Percentiles rank a stretch among this genome's conserved stretches.
Conservation (phyloP, 2,888 invertebrate species). For the Ptychoptera contaminata region DNA sequence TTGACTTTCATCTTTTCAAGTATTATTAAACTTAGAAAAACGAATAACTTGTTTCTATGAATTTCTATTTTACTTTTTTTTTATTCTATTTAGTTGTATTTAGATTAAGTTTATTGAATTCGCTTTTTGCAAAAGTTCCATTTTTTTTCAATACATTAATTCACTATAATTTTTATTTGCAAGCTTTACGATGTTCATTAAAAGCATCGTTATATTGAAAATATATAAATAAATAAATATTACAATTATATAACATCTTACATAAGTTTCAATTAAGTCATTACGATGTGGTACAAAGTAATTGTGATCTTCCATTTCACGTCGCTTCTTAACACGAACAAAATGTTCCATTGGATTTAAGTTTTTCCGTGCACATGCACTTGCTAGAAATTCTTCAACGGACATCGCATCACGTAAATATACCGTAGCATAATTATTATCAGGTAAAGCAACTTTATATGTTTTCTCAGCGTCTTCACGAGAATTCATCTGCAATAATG, state of each 20-base stretch:
- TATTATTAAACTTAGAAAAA: too few relatives aligned
- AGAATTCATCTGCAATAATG: conserved; percentile 59
- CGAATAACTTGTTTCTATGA: too few relatives aligned
- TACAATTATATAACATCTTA: conserved; percentile 36
- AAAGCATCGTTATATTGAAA: too few relatives aligned
- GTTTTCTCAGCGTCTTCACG: conserved; percentile 77
- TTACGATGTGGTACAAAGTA: conserved; percentile 91
- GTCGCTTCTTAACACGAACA: conserved; percentile 83
- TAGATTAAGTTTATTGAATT: too few relatives aligned
- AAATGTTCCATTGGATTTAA: conserved; percentile 92
- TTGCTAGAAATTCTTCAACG: conserved; percentile 87
- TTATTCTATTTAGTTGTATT: too few relatives aligned
- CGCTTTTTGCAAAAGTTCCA: too few relatives aligned
- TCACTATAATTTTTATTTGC: too few relatives aligned
- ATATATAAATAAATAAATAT: too few relatives aligned
- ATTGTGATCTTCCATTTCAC: conserved; percentile 90
- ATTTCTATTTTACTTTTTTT: too few relatives aligned
- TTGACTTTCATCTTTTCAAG: too few relatives aligned
- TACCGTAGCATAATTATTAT: conserved; percentile 66
- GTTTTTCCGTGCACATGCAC: conserved; percentile 80
- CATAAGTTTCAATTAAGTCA: conserved; percentile 89
- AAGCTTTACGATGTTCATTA: too few relatives aligned
- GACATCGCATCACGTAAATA: conserved; percentile 84
- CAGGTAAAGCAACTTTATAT: conserved; percentile 79
- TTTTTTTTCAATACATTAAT: too few relatives aligned